These are phyloP conservation scores for Ypsolopha scabrella DNA, from an alignment of 2,888 invertebrate species.

Conservation along the genomic window DNA sequence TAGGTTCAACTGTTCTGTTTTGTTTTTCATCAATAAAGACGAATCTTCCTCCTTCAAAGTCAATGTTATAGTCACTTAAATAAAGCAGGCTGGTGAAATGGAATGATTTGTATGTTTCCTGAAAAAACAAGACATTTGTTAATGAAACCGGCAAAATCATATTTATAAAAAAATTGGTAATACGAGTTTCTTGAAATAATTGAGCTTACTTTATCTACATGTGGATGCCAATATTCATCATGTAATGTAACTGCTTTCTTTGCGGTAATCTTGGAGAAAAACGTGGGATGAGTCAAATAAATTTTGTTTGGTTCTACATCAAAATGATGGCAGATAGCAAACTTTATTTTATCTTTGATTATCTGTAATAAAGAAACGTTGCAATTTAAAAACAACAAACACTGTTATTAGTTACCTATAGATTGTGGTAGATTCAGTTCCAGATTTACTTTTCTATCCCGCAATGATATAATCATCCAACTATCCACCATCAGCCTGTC, in stretches of 20 bases:
- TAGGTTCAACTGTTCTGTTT: slow-evolving; percentile 81
- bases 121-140: slow-evolving; percentile 22
- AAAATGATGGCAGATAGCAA: slow-evolving; percentile 82
- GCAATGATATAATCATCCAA: too few species aligned
- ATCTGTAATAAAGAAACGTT: slow-evolving; percentile 36
- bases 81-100: slow-evolving; percentile 89
- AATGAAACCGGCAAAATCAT: not conserved
- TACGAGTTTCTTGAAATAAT: not conserved
- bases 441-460: too few species aligned
- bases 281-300: slow-evolving; percentile 87
- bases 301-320: slow-evolving; percentile 74
- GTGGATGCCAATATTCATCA: slow-evolving; percentile 93
- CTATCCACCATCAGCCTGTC: too few species aligned
- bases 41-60: slow-evolving; percentile 88
- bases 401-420: too few species aligned
- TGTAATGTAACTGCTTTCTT: slow-evolving; percentile 78
- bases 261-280: slow-evolving; percentile 84
- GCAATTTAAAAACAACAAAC: too few species aligned
- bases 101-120: slow-evolving; percentile 89
- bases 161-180: too few species aligned
- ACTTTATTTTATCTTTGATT: slow-evolving; percentile 82
- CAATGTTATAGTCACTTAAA: slow-evolving; percentile 77
- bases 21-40: slow-evolving; percentile 78
- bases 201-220: slow-evolving; percentile 82
- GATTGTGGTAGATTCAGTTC: too few species aligned